Evolutionary conservation across 2,797 vertebrate species (phyloP).

Genomic region (Falco novaeseelandiae): DNA sequence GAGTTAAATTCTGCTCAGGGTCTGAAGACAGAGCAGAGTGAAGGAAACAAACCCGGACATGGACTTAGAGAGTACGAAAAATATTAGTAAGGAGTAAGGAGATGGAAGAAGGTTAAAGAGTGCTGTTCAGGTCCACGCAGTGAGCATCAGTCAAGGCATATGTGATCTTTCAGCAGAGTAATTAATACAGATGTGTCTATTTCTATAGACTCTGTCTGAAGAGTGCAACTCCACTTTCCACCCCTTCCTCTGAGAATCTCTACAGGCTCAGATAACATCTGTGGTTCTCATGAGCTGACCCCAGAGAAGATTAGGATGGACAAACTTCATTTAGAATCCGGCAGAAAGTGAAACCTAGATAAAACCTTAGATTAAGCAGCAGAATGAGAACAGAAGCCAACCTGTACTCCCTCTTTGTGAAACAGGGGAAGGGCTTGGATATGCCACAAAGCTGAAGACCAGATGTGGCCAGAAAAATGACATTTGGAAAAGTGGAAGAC

Average conservation of each 20-base stretch:
- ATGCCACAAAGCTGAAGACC: neutral
- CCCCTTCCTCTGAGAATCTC: neutral
- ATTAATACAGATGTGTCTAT: neutral
- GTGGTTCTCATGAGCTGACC: neutral
- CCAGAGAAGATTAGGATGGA: conserved; percentile 19
- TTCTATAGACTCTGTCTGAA: neutral
- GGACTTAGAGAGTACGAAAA: neutral
- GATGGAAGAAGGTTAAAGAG: neutral
- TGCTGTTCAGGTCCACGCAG: neutral
- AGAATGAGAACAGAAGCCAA: neutral
- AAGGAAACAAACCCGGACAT: neutral
- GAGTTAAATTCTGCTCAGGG: neutral
- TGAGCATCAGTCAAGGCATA: neutral
- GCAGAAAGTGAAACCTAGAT: neutral
- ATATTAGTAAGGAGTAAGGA: neutral
- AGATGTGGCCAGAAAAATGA: neutral
- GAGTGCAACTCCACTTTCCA: neutral
- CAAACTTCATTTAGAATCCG: neutral
- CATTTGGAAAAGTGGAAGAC: neutral
- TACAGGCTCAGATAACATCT: neutral
- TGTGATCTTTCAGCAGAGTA: neutral
- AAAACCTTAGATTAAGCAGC: conserved; percentile 20
- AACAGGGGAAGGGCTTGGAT: neutral
- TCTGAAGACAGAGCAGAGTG: neutral
- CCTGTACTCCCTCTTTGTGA: neutral